Evolutionary conservation across 1,140 invertebrate genomes (phyloP).

Genomic region (Lasioglossum baleicum): DNA sequence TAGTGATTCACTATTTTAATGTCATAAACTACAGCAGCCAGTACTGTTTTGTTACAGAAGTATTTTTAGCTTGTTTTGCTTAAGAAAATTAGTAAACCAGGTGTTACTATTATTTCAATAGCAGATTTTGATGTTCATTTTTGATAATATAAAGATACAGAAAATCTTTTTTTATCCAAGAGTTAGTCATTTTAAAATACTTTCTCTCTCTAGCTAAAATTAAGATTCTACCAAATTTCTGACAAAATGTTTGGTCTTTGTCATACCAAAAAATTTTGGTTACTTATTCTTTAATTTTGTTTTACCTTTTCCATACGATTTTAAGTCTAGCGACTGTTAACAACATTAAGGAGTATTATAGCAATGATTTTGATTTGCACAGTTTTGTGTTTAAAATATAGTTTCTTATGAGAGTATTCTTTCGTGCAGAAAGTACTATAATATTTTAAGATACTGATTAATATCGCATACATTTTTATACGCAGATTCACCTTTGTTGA

Average conservation of each 20-base stretch:
- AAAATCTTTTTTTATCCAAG: neutral
- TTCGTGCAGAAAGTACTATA: neutral
- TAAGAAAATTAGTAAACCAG: neutral
- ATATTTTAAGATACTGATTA: conserved; percentile 24
- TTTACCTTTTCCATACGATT: neutral
- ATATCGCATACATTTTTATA: conserved; percentile 2
- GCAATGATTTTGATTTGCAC: neutral
- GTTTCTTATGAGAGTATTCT: neutral
- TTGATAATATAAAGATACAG: neutral
- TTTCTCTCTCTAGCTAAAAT: neutral
- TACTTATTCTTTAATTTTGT: neutral
- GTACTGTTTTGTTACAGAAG: neutral
- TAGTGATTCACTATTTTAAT: neutral
- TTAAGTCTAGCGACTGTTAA: neutral
- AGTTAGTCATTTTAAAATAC: neutral
- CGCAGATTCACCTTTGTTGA: conserved; percentile 19
- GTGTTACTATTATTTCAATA: conserved; percentile 11
- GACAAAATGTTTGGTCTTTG: neutral
- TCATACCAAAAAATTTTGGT: neutral
- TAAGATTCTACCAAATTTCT: neutral
- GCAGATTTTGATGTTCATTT: neutral
- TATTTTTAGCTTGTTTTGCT: neutral
- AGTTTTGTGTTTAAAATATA: neutral
- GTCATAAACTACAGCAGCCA: neutral
- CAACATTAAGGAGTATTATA: neutral